Conservation (phyloP, 1,140 invertebrate genomes). For the Solenopsis fugax region DNA sequence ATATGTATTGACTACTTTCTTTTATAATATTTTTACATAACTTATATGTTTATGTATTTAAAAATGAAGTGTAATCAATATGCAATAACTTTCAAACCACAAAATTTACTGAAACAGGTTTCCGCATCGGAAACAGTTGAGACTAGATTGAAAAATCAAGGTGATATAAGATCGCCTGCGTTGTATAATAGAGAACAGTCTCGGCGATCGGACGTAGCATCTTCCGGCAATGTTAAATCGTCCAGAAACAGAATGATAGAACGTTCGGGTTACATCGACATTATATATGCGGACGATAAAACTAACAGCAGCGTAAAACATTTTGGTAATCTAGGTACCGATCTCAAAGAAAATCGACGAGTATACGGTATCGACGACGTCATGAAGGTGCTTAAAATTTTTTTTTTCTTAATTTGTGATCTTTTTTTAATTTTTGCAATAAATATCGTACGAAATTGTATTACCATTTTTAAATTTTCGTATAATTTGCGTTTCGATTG, state of each 20-base stretch:
- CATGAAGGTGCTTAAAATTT: conserved; percentile 76
- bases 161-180: conserved; percentile 26
- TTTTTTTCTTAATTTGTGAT: conserved; percentile 49
- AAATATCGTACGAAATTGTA: background rate
- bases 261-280: conserved; percentile 81
- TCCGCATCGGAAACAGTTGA: conserved; percentile 66
- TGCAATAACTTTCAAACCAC: conserved; percentile 1
- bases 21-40: conserved; percentile 17
- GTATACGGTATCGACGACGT: conserved; percentile 79
- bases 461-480: background rate
- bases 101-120: conserved; percentile 26
- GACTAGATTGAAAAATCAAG: conserved; percentile 33
- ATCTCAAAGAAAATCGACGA: conserved; percentile 67
- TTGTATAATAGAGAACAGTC: conserved; percentile 40
- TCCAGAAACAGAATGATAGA: conserved; percentile 32
- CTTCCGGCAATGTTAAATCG: conserved; percentile 11
- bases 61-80: background rate
- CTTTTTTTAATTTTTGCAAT: background rate
- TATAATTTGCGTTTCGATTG: background rate
- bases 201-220: background rate
- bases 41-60: background rate
- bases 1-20: background rate
- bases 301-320: conserved; percentile 62
- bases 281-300: conserved; percentile 80
- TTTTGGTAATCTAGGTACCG: conserved; percentile 79